phyloP scores from a whole-genome alignment of 1,140 invertebrate genomes.

The Rhagoletis pomonella region DNA sequence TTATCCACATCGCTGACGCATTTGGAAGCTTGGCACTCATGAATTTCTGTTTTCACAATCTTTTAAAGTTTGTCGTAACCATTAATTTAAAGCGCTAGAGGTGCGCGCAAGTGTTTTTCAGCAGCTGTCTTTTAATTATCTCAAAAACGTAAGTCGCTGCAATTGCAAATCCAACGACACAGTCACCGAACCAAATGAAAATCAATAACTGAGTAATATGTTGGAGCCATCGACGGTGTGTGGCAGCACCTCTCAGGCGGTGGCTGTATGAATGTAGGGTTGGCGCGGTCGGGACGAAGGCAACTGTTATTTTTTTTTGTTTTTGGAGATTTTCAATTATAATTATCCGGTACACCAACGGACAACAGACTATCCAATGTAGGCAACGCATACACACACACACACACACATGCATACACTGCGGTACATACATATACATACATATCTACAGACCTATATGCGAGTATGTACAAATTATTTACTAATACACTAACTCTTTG shows the following conservation, averaged over 20 bases:
- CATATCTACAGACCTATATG: background rate
- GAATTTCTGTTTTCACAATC: background rate
- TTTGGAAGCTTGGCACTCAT: conserved; percentile 20
- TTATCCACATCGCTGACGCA: background rate
- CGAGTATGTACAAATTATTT: background rate
- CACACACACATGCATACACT: background rate
- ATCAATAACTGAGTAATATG: conserved; percentile 44
- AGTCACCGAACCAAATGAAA: background rate
- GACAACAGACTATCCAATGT: conserved; percentile 24
- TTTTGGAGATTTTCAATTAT: conserved; percentile 40
- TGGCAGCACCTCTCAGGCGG: background rate
- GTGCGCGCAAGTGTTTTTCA: conserved; percentile 10
- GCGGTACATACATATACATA: background rate
- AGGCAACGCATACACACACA: background rate
- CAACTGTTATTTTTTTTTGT: background rate
- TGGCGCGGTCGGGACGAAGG: background rate
- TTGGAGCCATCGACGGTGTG: background rate
- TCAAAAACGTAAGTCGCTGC: background rate
- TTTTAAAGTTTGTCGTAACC: background rate
- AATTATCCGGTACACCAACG: conserved; percentile 31
- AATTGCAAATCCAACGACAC: background rate
- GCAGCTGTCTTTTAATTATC: background rate
- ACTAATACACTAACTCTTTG: conserved; percentile 41
- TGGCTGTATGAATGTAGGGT: background rate
- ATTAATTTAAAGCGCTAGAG: background rate